phyloP scores from a whole-genome alignment of 1,140 invertebrate genomes.

The Nomia melanderi region DNA sequence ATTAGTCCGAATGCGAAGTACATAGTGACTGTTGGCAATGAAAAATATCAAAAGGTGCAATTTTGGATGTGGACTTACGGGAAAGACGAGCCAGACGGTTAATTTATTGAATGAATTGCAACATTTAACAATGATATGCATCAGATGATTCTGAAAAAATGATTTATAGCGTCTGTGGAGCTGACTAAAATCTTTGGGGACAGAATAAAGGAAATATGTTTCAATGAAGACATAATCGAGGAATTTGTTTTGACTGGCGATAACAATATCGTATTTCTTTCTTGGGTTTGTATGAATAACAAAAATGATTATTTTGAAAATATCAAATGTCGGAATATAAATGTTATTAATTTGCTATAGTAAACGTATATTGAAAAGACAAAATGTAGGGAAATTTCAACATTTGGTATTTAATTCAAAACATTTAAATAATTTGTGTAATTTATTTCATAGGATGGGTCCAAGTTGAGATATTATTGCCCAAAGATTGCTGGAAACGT shows the following conservation, averaged over 20 bases:
- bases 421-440: background rate
- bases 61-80: slow-evolving; percentile 83
- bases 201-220: slow-evolving; percentile 69
- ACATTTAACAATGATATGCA: background rate
- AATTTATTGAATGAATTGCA: slow-evolving; percentile 9
- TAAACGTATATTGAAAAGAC: no score
- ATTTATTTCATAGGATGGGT: background rate
- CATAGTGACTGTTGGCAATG: slow-evolving; percentile 80
- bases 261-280: slow-evolving; percentile 70
- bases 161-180: slow-evolving; percentile 50
- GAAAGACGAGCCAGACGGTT: slow-evolving; percentile 80
- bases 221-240: slow-evolving; percentile 71
- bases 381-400: no score
- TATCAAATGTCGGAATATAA: no score
- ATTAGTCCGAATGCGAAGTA: slow-evolving; percentile 82
- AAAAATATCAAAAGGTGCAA: slow-evolving; percentile 75
- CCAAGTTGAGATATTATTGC: slow-evolving; percentile 25
- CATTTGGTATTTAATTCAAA: no score
- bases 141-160: slow-evolving; percentile 5
- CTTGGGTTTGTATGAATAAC: slow-evolving; percentile 70
- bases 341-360: no score
- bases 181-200: slow-evolving; percentile 42
- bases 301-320: no score
- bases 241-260: slow-evolving; percentile 75
- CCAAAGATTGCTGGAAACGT: slow-evolving; percentile 45